Percentiles rank a stretch among this genome's conserved stretches.
phyloP scores from a whole-genome alignment of 1,140 invertebrate genomes.

The Globodera rostochiensis region DNA sequence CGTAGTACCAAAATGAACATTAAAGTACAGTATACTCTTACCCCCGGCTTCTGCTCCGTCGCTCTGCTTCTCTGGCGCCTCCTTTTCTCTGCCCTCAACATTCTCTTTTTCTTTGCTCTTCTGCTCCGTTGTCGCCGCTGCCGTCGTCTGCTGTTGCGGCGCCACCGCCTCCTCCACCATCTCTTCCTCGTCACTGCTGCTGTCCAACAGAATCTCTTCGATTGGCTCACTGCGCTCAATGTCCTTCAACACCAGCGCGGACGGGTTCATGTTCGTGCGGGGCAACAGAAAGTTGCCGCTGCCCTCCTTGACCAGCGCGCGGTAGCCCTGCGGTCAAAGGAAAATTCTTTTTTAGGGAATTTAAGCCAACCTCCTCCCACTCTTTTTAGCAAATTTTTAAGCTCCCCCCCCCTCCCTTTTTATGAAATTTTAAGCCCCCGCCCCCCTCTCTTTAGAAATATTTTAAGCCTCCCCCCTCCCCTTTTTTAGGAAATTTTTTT shows the following conservation, averaged over 20 bases:
- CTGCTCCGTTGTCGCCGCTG: background rate
- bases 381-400: too few relatives aligned
- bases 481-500: too few relatives aligned
- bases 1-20: too few relatives aligned
- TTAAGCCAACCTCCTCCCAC: too few relatives aligned
- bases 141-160: background rate
- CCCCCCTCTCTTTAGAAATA: too few relatives aligned
- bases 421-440: too few relatives aligned
- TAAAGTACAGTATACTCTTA: too few relatives aligned
- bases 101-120: background rate
- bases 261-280: background rate
- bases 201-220: slow-evolving; percentile 6
- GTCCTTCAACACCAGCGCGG: background rate
- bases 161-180: background rate
- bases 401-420: too few relatives aligned
- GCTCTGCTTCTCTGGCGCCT: background rate
- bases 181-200: background rate
- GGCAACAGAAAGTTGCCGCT: slow-evolving; percentile 24
- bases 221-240: slow-evolving; percentile 6
- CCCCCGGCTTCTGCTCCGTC: background rate
- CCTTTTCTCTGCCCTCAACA: background rate
- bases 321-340: background rate
- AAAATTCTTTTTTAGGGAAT: too few relatives aligned
- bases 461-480: too few relatives aligned
- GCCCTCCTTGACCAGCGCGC: slow-evolving; percentile 25